phyloP scores from a whole-genome alignment of 2,797 vertebrate species.

The Botia almorhae region DNA sequence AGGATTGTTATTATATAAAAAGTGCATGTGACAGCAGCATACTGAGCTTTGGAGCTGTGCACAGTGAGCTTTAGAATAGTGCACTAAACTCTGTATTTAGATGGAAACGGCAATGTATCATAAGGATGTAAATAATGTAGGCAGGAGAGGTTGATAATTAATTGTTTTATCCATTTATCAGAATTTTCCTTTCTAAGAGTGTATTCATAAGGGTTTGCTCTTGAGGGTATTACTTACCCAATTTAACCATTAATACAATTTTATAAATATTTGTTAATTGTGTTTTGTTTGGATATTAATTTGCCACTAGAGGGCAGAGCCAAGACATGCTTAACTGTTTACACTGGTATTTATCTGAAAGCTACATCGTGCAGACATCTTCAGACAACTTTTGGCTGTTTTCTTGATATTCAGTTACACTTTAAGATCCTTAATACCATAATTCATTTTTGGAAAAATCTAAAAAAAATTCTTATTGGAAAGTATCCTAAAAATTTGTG shows the following conservation, averaged over 20 bases:
- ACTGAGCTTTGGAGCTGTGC: not conserved
- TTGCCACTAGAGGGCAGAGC: conserved; percentile 53
- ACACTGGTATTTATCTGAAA: not conserved
- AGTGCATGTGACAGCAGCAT: not conserved
- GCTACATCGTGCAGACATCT: not conserved
- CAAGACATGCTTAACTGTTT: not conserved
- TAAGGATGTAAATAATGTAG: conserved; percentile 50
- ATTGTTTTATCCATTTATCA: not conserved
- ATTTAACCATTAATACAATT: conserved; percentile 17
- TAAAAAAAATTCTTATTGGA: no score
- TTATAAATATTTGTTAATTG: not conserved
- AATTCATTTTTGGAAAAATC: no score
- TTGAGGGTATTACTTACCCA: conserved; percentile 16
- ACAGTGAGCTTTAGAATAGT: not conserved
- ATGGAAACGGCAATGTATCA: not conserved
- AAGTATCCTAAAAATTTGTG: no score
- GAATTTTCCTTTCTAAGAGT: conserved; percentile 21
- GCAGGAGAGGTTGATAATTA: not conserved
- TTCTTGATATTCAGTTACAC: no score
- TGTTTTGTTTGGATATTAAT: not conserved
- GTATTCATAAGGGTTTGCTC: conserved; percentile 22
- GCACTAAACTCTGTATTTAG: conserved; percentile 1
- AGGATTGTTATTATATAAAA: not conserved
- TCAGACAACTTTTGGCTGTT: no score
- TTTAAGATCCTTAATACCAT: no score